These are phyloP conservation scores for Julus scanicus DNA, from an alignment of 2,888 invertebrate genomes.

Conservation along the genomic window DNA sequence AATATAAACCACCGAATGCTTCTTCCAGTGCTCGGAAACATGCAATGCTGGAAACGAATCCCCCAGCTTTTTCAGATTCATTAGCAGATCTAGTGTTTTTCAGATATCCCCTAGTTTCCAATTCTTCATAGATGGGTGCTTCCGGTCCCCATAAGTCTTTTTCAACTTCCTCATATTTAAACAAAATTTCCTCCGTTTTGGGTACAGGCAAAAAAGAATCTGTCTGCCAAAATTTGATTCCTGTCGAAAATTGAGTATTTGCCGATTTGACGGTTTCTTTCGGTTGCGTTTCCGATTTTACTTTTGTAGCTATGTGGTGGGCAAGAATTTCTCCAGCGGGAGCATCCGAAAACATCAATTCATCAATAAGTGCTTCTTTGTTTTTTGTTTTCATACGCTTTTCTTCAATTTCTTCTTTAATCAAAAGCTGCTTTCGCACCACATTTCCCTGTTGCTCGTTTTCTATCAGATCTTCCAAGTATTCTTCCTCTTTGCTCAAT, in stretches of 20 bases:
- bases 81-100: constrained; percentile 80
- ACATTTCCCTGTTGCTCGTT: constrained; percentile 74
- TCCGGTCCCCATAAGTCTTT: constrained; percentile 79
- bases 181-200: constrained; percentile 80
- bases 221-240: constrained; percentile 81
- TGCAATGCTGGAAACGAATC: constrained; percentile 83
- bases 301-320: constrained; percentile 77
- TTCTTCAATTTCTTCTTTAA: constrained; percentile 73
- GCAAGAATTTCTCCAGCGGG: constrained; percentile 89
- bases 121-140: constrained; percentile 74
- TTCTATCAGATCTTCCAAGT: constrained; percentile 85
- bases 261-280: constrained; percentile 74
- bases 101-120: constrained; percentile 77
- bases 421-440: constrained; percentile 76
- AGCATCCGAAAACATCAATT: constrained; percentile 91
- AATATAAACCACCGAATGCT: constrained; percentile 76
- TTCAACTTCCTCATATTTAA: constrained; percentile 73
- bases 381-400: constrained; percentile 85
- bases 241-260: constrained; percentile 83
- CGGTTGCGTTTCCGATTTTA: constrained; percentile 68
- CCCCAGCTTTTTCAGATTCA: constrained; percentile 84
- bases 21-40: constrained; percentile 90
- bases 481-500: constrained; percentile 79
- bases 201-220: constrained; percentile 76
- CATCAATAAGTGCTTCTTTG: constrained; percentile 93